A percentile compares a stretch with the other conserved stretches of the same genome.
Conservation (phyloP, 2,888 invertebrate species). For the Eremobia ochroleuca region DNA sequence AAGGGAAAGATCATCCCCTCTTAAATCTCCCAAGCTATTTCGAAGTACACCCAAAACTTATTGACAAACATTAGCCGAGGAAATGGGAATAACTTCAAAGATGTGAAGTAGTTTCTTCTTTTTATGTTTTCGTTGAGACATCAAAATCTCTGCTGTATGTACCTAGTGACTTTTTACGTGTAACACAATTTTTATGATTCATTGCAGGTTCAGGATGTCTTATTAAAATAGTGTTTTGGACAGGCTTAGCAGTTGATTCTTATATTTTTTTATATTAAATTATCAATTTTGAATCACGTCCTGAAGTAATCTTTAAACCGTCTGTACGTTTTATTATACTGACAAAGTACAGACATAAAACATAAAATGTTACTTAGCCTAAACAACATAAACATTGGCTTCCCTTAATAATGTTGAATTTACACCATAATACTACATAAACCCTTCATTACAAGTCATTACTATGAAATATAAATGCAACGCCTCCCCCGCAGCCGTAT, state of each 20-base stretch:
- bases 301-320: not conserved
- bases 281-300: not conserved
- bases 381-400: conserved; percentile 19
- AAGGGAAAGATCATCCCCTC: conserved; percentile 69
- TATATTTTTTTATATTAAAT: not conserved
- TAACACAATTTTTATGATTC: conserved; percentile 46
- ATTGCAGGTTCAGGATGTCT: conserved; percentile 25
- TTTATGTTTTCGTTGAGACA: conserved; percentile 36
- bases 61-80: conserved; percentile 48
- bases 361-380: conserved; percentile 9
- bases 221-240: conserved; percentile 9
- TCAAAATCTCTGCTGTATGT: conserved; percentile 45
- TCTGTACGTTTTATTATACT: not conserved
- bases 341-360: conserved; percentile 25
- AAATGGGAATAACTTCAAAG: conserved; percentile 39
- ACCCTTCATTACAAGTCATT: conserved; percentile 56
- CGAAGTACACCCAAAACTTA: conserved; percentile 59
- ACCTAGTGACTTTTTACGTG: conserved; percentile 45
- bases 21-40: conserved; percentile 48
- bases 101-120: conserved; percentile 25
- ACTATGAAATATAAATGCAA: conserved; percentile 53
- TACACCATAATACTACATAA: conserved; percentile 33
- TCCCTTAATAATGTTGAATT: conserved; percentile 51
- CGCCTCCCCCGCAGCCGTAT: conserved; percentile 55
- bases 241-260: not conserved